Evolutionary conservation across 2,888 invertebrate species (phyloP).

Genomic region (Morinoia aosen): DNA sequence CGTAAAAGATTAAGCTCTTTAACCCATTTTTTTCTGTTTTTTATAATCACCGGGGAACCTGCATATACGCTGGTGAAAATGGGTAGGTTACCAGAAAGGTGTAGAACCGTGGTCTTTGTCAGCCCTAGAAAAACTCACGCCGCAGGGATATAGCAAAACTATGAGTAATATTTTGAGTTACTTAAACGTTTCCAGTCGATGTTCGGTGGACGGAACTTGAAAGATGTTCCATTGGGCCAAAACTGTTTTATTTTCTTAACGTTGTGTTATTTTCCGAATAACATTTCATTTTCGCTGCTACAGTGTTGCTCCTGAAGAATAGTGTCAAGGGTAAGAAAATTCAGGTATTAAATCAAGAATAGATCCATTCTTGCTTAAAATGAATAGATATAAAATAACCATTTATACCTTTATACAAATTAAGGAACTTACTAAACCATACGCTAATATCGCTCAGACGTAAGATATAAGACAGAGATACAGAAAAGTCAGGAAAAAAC

Average conservation of each 20-base stretch:
- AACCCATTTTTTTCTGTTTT: too few relatives aligned
- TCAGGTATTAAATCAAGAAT: constrained; percentile 65
- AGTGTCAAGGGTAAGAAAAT: constrained; percentile 44
- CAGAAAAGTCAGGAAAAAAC: constrained; percentile 58
- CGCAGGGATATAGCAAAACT: too few relatives aligned
- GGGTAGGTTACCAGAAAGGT: too few relatives aligned
- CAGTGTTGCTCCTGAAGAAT: not conserved
- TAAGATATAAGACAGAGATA: constrained; percentile 59
- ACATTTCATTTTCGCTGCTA: not conserved
- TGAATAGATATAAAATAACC: constrained; percentile 63
- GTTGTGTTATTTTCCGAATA: not conserved
- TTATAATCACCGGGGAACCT: too few relatives aligned
- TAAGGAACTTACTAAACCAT: constrained; percentile 60
- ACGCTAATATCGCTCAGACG: constrained; percentile 60
- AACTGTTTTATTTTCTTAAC: not conserved
- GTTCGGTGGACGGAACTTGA: not conserved
- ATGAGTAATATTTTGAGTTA: not conserved
- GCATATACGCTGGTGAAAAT: too few relatives aligned
- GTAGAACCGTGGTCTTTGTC: too few relatives aligned
- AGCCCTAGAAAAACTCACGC: too few relatives aligned
- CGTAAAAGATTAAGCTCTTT: too few relatives aligned
- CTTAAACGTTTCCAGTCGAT: not conserved
- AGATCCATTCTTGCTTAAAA: constrained; percentile 67
- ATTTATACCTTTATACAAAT: constrained; percentile 67
- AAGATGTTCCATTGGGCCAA: not conserved